These are phyloP conservation scores for Pseudochaenichthys georgianus DNA, from an alignment of 2,797 vertebrate genomes.

Conservation along the genomic window DNA sequence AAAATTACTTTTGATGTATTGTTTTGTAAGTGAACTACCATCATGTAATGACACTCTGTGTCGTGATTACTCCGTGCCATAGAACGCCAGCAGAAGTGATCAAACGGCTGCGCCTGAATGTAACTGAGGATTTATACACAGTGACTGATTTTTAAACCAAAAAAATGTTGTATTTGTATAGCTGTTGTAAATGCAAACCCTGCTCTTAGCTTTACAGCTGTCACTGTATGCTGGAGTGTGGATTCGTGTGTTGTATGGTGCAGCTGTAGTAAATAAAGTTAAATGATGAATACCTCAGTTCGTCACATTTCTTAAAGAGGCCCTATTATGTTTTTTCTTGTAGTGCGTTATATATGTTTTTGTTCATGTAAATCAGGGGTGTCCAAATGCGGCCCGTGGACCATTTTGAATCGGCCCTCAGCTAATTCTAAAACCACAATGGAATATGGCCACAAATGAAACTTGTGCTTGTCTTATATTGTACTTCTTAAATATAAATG, in stretches of 20 bases:
- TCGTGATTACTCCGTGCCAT: constrained; percentile 65
- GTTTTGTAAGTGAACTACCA: constrained; percentile 64
- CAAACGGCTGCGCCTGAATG: constrained; percentile 67
- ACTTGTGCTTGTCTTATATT: no score
- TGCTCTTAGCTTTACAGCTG: constrained; percentile 41
- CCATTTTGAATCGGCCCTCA: no score
- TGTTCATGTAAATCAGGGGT: no score
- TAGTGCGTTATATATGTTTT: no score
- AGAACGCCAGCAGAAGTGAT: constrained; percentile 58
- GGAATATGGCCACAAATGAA: no score
- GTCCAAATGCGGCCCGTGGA: no score
- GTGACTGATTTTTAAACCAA: constrained; percentile 68
- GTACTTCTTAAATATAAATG: no score
- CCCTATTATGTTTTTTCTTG: background rate
- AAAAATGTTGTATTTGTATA: constrained; percentile 55
- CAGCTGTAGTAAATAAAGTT: constrained; percentile 57
- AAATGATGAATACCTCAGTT: constrained; percentile 30
- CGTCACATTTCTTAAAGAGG: constrained; percentile 11
- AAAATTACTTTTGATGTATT: constrained; percentile 62
- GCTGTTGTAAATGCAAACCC: constrained; percentile 54
- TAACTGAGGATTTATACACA: constrained; percentile 67
- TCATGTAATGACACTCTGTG: constrained; percentile 29
- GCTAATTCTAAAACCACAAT: no score
- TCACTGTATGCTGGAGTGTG: constrained; percentile 24
- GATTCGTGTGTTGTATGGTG: constrained; percentile 45